Evolutionary conservation across 2,113 vertebrate genomes (phyloP).

Genomic region (Myrmecobius fasciatus): DNA sequence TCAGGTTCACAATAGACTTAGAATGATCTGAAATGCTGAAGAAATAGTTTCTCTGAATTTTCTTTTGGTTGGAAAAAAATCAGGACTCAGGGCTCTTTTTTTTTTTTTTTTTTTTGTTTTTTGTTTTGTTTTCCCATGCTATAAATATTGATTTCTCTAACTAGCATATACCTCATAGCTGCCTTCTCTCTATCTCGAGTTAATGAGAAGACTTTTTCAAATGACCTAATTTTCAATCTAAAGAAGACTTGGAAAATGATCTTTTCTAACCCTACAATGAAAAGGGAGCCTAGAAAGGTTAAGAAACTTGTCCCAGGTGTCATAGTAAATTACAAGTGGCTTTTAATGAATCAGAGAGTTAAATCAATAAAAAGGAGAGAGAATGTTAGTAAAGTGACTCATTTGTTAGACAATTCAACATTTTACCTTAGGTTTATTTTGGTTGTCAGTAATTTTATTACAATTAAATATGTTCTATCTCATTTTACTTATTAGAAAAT

Average conservation of each 20-base stretch:
- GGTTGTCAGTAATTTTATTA: constrained; percentile 42
- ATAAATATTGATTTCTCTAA: neutral
- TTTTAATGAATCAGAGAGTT: neutral
- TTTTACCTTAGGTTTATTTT: neutral
- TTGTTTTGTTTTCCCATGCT: neutral
- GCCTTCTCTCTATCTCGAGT: neutral
- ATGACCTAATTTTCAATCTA: neutral
- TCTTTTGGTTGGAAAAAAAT: constrained; percentile 8
- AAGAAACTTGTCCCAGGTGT: neutral
- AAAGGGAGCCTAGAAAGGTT: neutral
- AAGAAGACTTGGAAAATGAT: neutral
- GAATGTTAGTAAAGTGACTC: neutral
- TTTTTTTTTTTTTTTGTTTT: too few relatives aligned
- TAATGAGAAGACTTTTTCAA: neutral
- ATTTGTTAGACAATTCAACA: neutral
- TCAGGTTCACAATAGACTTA: neutral
- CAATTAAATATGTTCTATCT: constrained; percentile 34
- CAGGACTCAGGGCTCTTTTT: neutral
- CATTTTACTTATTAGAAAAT: constrained; percentile 59
- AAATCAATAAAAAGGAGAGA: neutral
- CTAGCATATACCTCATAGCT: neutral
- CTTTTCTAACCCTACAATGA: neutral
- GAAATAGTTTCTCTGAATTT: neutral
- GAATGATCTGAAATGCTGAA: neutral
- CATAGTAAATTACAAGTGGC: neutral